Base-by-base conservation (phyloP, 1,140 invertebrate species). In the Drosophila mayri region DNA sequence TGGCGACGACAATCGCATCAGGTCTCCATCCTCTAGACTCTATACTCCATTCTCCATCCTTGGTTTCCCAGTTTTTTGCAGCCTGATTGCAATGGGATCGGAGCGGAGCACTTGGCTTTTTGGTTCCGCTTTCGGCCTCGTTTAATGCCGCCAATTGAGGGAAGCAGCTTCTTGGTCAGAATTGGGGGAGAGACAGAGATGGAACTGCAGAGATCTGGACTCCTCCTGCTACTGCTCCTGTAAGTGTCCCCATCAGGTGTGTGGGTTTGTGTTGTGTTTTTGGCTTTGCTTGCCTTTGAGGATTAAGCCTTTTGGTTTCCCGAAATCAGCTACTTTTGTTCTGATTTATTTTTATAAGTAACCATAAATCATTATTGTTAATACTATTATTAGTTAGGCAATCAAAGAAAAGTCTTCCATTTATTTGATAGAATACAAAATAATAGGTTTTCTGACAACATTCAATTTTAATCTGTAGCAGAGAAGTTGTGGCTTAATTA, bases 121-220 rank as follows among this genome's bases (percentile, higher is more conserved):
- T 64, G 68, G 68, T 74, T 73, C 76, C 38, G 43, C 40, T 66
- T 81, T 64, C 63, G 76, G 84, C 62, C 71, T 83, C 61, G 76
- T 80, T 83, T 74, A 76, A 87, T 83, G 79, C 82, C 79, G 86
- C 81, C 87, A 82, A 90, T 90, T 90, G 85, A 86, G 77, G 79
- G 37, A 73, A 86, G 74, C 44, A 44, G 43, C 49, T 64, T 73
- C 55, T 57, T 58, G 44, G 54, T 65, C 60, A 62, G 43, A 70
- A 67, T 71, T 76, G 71, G 74, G 67, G 66, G 70, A 76, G 68
- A 52, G 47, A 70, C 65, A 44, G 62, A 78, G 77, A 76, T 86
- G 77, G 43, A 61, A 40, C 46, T 58, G 72, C 47, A 37, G 3
- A 71, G 54, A 68, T 68, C 60, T 64, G 46, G 63, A 46, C 62